These are phyloP conservation scores for Hirudo medicinalis DNA, from an alignment of 1,140 invertebrate species.

Conservation along the genomic window DNA sequence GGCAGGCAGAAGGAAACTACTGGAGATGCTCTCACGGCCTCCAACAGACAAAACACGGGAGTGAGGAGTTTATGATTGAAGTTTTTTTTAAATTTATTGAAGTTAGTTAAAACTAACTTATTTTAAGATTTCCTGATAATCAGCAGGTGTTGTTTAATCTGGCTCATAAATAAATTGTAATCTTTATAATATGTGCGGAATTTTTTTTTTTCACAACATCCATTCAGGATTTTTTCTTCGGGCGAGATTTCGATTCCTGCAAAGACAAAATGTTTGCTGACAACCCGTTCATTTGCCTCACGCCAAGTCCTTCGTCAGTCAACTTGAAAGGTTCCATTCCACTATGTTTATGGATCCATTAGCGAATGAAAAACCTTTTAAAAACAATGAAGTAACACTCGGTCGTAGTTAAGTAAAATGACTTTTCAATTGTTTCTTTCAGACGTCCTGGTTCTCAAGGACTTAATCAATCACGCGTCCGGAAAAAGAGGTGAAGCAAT, in stretches of 20 bases:
- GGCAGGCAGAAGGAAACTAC: constrained; percentile 11
- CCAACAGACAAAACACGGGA: not conserved
- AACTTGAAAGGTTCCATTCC: constrained; percentile 71
- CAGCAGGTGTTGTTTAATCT: no score
- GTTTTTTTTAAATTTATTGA: no score
- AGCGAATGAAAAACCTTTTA: not conserved
- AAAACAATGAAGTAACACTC: not conserved
- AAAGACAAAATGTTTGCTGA: constrained; percentile 68
- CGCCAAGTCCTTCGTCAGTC: constrained; percentile 70
- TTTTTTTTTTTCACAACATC: not conserved
- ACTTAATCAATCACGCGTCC: constrained; percentile 89
- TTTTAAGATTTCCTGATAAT: no score
- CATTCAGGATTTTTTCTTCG: constrained; percentile 26
- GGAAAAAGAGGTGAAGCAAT: constrained; percentile 62
- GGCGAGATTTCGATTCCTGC: constrained; percentile 57
- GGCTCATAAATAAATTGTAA: not conserved
- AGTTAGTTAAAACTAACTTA: no score
- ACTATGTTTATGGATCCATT: not conserved
- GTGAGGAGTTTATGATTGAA: not conserved
- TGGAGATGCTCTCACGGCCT: not conserved
- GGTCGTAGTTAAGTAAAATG: not conserved
- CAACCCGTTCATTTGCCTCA: constrained; percentile 78
- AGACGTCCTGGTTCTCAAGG: constrained; percentile 95
- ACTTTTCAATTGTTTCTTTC: constrained; percentile 32
- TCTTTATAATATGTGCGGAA: not conserved